Conservation (phyloP, 2,113 vertebrate species). For the Strigops habroptila region DNA sequence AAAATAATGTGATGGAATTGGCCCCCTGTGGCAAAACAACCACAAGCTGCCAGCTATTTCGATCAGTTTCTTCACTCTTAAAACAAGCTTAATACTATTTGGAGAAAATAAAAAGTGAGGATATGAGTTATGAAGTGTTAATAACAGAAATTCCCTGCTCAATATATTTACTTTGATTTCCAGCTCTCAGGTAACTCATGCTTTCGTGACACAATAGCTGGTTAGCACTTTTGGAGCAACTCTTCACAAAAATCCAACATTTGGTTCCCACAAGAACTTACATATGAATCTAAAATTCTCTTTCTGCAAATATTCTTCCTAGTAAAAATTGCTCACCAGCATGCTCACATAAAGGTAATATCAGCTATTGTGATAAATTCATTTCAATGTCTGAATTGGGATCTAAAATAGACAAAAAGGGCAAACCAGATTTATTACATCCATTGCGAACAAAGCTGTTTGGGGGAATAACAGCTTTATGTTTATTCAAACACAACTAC, state of each 20-base stretch:
- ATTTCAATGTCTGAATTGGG: neutral
- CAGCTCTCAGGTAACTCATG: neutral
- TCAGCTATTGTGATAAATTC: neutral
- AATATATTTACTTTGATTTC: neutral
- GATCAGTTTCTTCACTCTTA: neutral
- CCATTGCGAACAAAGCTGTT: neutral
- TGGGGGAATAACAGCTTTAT: neutral
- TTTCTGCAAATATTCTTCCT: neutral
- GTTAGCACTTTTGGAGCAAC: neutral
- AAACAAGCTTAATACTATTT: neutral
- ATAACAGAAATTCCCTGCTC: neutral
- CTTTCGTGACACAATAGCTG: neutral
- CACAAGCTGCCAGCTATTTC: neutral
- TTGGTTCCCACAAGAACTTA: neutral
- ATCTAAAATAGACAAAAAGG: neutral
- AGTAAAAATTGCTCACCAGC: neutral
- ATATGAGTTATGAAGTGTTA: neutral
- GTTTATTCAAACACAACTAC: constrained; percentile 5
- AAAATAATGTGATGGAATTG: neutral
- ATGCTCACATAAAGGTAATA: neutral
- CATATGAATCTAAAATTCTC: neutral
- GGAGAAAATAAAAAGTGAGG: neutral
- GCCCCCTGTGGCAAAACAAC: neutral
- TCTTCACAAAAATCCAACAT: neutral
- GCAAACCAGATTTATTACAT: neutral